phyloP scores from a whole-genome alignment of 2,113 vertebrate genomes.

The Lanius ludovicianus region DNA sequence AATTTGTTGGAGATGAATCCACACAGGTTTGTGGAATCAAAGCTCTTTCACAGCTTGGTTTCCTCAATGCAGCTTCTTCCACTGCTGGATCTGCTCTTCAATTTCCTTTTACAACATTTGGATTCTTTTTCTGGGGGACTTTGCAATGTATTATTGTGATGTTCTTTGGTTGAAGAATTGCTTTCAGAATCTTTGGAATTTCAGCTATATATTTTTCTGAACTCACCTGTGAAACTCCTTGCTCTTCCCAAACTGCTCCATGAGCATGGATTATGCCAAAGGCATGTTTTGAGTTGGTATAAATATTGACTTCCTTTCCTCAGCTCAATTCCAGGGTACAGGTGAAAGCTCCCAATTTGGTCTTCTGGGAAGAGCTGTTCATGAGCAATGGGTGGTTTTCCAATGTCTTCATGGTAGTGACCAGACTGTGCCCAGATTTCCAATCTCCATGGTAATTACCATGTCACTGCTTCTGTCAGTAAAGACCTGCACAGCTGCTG shows the following conservation, averaged over 20 bases:
- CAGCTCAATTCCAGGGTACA: neutral
- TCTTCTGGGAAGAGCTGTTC: neutral
- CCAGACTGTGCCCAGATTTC: neutral
- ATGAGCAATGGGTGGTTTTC: neutral
- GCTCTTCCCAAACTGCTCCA: neutral
- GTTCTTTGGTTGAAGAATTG: neutral
- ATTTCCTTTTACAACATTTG: neutral
- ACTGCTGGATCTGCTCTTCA: neutral
- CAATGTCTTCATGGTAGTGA: rapidly evolving
- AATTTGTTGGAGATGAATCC: neutral
- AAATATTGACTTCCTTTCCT: neutral
- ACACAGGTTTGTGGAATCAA: neutral
- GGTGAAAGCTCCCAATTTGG: neutral
- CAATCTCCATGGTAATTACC: rapidly evolving
- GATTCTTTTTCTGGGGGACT: neutral
- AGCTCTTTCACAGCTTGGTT: neutral
- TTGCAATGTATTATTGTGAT: neutral
- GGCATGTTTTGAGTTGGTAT: rapidly evolving
- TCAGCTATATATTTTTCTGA: neutral
- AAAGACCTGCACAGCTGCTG: rapidly evolving
- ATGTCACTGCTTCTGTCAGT: rapidly evolving
- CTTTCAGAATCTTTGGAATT: neutral
- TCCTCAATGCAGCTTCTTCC: neutral
- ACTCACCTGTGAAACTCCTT: neutral
- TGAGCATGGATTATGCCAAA: neutral